Evolutionary conservation across 1,140 invertebrate species (phyloP), one percentile per base, ranked within the genome.

Genomic region (Neoseiulus cucumeris): DNA sequence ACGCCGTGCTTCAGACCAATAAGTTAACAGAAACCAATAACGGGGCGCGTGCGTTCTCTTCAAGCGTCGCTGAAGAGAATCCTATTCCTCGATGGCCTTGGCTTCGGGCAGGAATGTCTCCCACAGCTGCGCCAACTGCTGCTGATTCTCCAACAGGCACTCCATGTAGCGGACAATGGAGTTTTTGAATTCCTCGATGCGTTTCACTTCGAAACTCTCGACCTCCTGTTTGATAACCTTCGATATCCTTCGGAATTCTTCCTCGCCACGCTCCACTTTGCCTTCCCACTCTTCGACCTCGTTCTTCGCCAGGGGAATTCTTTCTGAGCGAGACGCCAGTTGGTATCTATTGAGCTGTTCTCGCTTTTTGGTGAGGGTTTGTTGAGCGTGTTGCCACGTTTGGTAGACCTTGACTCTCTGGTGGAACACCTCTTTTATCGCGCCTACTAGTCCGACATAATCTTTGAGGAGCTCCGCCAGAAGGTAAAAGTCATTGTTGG

Each of bases 401-500:
- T 98, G 93, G 76, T 94, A 98, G 0, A 89, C 85, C 79, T 98
- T 98, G 0, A 97, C 91, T 71, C 95, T 81, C 76, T 98, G 93
- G 74, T 95, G 90, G 72, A 98, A 95, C n/a, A 93, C 90, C 74
- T 94, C 91, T 83, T 95, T 93, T 39, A 97, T 89, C 66, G 91
- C 85, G 1, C 85, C 87, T 72, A 97, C 86, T 1, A 98, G 79
- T 6, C 87, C 84, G 25, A 98, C 83, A 74, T 98, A 98, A 76
- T 99, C 95, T 20, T 94, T 91, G 39, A 98, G 77, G 68, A 94
- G 82, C 80, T 98, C 94, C 59, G 87, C 85, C 65, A 98, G 81
- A 44, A 91, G 82, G 73, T 85, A 94, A 73, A 93, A 91, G 78
- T 99, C 95, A 0, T 88, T 87, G 73, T 96, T 94, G 1, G 89